Evolutionary conservation across 2,113 vertebrate genomes (phyloP).

Genomic region (Sisor rabdophorus): DNA sequence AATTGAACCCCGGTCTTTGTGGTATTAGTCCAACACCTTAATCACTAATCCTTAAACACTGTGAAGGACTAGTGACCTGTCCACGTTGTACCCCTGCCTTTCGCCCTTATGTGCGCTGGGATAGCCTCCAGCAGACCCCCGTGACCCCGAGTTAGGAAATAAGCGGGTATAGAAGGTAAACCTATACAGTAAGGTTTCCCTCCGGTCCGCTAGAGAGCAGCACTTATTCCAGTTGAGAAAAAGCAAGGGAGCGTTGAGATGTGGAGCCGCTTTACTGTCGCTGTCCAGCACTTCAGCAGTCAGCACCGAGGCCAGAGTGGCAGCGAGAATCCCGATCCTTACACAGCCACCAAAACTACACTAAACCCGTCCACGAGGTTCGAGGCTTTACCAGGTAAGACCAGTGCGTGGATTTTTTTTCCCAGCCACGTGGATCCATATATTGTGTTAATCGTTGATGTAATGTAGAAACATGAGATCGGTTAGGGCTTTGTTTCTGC

Average conservation of each 20-base stretch:
- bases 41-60: no score
- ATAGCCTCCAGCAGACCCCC: no score
- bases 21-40: no score
- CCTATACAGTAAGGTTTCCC: not conserved
- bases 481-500: not conserved
- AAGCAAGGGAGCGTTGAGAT: not conserved
- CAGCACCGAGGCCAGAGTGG: conserved; percentile 37
- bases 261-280: conserved; percentile 24
- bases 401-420: not conserved
- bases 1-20: no score
- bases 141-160: no score
- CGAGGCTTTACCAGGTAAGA: conserved; percentile 12
- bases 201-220: conserved; percentile 17
- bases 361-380: not conserved
- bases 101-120: no score
- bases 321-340: not conserved
- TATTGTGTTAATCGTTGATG: not conserved
- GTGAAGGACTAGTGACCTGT: no score
- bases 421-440: no score
- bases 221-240: not conserved
- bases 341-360: conserved; percentile 5
- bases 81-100: no score
- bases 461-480: not conserved
- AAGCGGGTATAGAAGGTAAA: not conserved
- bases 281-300: conserved; percentile 49